Evolutionary conservation across 2,797 vertebrate genomes (phyloP).

Genomic region (Rhabdomys pumilio): DNA sequence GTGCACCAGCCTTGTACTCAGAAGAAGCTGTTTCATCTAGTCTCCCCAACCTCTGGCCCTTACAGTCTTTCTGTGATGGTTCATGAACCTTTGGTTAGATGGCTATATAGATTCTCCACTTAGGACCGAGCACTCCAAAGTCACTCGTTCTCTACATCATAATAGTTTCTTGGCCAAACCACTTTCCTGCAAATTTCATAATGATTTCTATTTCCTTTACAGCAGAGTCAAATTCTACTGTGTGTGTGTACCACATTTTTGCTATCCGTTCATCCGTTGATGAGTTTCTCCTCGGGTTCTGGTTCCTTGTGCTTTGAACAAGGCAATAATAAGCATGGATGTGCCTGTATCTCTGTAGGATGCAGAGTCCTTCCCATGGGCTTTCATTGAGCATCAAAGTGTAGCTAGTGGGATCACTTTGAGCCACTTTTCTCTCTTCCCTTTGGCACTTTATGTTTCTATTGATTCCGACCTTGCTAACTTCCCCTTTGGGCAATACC

Average conservation of each 20-base stretch:
- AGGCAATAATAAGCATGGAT: not conserved
- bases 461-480: not conserved
- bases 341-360: not conserved
- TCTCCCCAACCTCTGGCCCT: not conserved
- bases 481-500: not conserved
- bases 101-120: not conserved
- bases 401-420: not conserved
- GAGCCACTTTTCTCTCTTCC: not conserved
- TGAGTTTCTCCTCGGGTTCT: not conserved
- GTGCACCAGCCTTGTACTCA: not conserved
- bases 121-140: not conserved
- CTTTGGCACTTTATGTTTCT: not conserved
- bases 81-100: not conserved
- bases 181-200: not conserved
- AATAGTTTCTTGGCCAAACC: not conserved
- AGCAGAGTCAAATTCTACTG: not conserved
- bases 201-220: not conserved
- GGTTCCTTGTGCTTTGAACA: not conserved
- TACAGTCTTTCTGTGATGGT: not conserved
- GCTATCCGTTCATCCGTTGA: not conserved
- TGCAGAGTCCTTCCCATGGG: not conserved
- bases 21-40: too few relatives aligned
- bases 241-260: too few relatives aligned
- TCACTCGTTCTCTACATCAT: not conserved
- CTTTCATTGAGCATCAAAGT: not conserved